Evolutionary conservation across 2,888 invertebrate species (phyloP).

Genomic region (Deilephila porcellus): DNA sequence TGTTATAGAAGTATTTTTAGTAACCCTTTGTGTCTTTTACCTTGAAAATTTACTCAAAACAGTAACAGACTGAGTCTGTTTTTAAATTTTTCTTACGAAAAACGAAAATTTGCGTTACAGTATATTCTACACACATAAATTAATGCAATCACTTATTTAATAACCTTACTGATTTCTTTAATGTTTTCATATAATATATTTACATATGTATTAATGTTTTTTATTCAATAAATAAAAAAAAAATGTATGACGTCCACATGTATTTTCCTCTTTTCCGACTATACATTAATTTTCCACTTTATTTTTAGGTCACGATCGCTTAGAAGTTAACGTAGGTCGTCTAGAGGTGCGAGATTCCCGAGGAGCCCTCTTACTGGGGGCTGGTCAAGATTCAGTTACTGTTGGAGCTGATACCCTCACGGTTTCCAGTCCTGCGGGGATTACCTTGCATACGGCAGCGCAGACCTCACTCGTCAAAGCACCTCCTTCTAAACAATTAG

Average conservation of each 20-base stretch:
- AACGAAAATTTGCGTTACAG: too few relatives aligned
- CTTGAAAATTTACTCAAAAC: too few relatives aligned
- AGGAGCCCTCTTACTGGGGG: constrained; percentile 91
- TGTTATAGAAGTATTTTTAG: background rate
- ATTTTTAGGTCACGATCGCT: constrained; percentile 89
- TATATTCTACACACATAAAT: too few relatives aligned
- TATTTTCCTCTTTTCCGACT: background rate
- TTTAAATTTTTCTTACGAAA: too few relatives aligned
- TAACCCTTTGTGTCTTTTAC: background rate
- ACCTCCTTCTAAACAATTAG: constrained; percentile 92
- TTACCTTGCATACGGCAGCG: constrained; percentile 92
- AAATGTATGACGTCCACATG: fast-evolving
- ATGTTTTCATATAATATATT: too few relatives aligned
- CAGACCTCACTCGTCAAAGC: constrained; percentile 94
- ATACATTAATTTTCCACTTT: background rate
- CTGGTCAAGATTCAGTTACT: constrained; percentile 90
- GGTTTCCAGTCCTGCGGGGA: constrained; percentile 93
- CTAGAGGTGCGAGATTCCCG: constrained; percentile 92
- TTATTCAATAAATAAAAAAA: too few relatives aligned
- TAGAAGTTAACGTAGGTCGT: constrained; percentile 91
- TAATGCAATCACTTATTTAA: too few relatives aligned
- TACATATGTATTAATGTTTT: too few relatives aligned
- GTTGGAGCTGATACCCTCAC: constrained; percentile 92
- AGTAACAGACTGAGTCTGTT: too few relatives aligned
- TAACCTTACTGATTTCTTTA: too few relatives aligned